These are phyloP conservation scores for Apocheima hispidaria DNA, from an alignment of 2,888 invertebrate genomes.

Conservation along the genomic window DNA sequence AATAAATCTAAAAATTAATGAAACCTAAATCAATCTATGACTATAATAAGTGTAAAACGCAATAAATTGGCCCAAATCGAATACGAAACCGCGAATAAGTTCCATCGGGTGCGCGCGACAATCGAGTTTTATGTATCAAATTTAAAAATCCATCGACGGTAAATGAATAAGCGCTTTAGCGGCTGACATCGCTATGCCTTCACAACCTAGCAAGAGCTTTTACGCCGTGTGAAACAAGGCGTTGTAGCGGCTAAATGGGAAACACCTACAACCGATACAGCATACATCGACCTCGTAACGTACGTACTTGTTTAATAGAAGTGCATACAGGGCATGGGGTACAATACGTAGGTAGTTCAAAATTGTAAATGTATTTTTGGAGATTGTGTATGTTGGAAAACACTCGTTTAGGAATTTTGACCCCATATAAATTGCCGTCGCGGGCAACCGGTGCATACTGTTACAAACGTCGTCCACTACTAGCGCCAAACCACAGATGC, in stretches of 20 bases:
- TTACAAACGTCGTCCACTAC: no score
- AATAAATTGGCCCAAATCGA: slow-evolving; percentile 23
- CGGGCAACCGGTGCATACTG: no score
- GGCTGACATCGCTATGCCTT: slow-evolving; percentile 25
- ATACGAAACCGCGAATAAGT: slow-evolving; percentile 32
- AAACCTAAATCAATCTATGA: slow-evolving; percentile 1
- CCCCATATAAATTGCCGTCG: no score
- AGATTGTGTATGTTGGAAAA: no score
- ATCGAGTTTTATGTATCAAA: slow-evolving; percentile 50
- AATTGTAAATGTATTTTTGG: no score
- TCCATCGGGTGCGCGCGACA: slow-evolving; percentile 39
- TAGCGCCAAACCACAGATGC: no score
- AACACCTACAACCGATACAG: neutral
- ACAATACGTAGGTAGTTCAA: no score
- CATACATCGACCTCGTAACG: no score
- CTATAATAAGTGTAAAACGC: slow-evolving; percentile 16
- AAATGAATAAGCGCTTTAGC: slow-evolving; percentile 29
- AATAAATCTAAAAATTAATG: no score
- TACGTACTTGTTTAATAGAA: no score
- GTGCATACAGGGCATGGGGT: no score
- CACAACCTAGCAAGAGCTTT: slow-evolving; percentile 2
- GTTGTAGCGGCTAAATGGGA: slow-evolving; percentile 14
- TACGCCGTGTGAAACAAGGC: slow-evolving; percentile 9
- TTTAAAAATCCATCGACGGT: slow-evolving; percentile 50
- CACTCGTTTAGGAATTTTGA: no score